Percentiles rank a stretch among this genome's conserved stretches.
These are phyloP conservation scores for Gastrophryne carolinensis DNA, from an alignment of 2,797 vertebrate genomes.

Conservation along the genomic window DNA sequence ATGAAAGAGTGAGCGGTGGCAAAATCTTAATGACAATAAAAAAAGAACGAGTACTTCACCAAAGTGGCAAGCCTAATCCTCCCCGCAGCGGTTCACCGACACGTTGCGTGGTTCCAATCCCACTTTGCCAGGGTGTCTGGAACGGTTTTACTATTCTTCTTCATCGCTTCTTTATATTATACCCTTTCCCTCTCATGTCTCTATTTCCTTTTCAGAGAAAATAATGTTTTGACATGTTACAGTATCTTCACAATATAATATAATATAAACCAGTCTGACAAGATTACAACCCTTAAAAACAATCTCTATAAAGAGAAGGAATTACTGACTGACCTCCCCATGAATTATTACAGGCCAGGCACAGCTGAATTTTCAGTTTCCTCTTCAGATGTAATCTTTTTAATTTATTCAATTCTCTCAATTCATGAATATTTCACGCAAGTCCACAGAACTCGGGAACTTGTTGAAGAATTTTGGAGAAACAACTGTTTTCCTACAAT, in stretches of 20 bases:
- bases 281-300: slow-evolving; percentile 23
- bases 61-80: too few species aligned
- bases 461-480: neutral
- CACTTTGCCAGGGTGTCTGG: too few species aligned
- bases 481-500: neutral
- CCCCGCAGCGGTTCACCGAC: too few species aligned
- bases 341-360: slow-evolving; percentile 22
- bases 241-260: slow-evolving; percentile 15
- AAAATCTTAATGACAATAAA: too few species aligned
- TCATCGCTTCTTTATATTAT: neutral
- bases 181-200: slow-evolving; percentile 12
- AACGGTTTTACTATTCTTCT: too few species aligned
- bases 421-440: slow-evolving; percentile 34
- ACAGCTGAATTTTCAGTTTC: slow-evolving; percentile 14
- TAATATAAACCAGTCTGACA: slow-evolving; percentile 31
- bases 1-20: too few species aligned
- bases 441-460: neutral
- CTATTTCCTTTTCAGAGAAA: slow-evolving; percentile 8
- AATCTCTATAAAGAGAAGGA: slow-evolving; percentile 17
- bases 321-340: slow-evolving; percentile 21
- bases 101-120: too few species aligned
- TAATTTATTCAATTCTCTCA: slow-evolving; percentile 27
- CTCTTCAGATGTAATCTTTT: slow-evolving; percentile 35
- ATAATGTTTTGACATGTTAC: slow-evolving; percentile 9
- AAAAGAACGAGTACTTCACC: too few species aligned